Base-by-base conservation (phyloP, 1,140 invertebrate species). In the Drosophila gunungcola region DNA sequence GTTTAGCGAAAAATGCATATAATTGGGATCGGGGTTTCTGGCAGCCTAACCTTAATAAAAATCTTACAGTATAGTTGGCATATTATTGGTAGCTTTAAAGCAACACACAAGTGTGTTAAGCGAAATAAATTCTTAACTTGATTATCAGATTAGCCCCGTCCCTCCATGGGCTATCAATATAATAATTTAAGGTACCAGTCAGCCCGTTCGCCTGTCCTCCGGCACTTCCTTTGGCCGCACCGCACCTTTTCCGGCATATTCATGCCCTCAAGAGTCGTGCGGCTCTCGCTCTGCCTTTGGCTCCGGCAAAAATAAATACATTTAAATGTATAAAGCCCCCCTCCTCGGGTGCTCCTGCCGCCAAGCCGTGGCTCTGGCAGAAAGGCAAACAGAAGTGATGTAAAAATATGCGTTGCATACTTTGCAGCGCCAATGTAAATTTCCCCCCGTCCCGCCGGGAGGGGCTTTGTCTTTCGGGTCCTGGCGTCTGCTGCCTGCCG, bases 351-450 rank as follows among this genome's bases (percentile, higher is more conserved):
- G 46, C 63, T 41, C 32, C 36, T 2, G 53, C 53, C 36, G 42
- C 42, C 61, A 29, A 52, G 63, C 34, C 51, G 61, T 67, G 64
- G 64, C 61, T 65, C 52, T 49, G 62, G 39, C 63, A 63, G 62
- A 76, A 69, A 60, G 64, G 55, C 76, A 88, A 88, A 88, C 76
- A 88, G 72, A 88, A 80, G 61, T 67, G 84, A 75, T 88, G 79
- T 86, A 73, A 76, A 86, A 86, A 88, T 82, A 88, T 88, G 83
- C 83, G 77, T 88, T 77, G 84, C 76, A 84, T 89, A 80, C 80
- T 88, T 80, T 83, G 43, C 68, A 88, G 67, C 75, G 75, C 60
- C 83, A 88, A 88, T 89, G 83, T 83, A 88, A 77, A 88, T 88
- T 83, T 73, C 41, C 65, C 38, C 65, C 29, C 45, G 13, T 54